Evolutionary conservation across 2,113 vertebrate species (phyloP).

Genomic region (Typhlomys cinereus): DNA sequence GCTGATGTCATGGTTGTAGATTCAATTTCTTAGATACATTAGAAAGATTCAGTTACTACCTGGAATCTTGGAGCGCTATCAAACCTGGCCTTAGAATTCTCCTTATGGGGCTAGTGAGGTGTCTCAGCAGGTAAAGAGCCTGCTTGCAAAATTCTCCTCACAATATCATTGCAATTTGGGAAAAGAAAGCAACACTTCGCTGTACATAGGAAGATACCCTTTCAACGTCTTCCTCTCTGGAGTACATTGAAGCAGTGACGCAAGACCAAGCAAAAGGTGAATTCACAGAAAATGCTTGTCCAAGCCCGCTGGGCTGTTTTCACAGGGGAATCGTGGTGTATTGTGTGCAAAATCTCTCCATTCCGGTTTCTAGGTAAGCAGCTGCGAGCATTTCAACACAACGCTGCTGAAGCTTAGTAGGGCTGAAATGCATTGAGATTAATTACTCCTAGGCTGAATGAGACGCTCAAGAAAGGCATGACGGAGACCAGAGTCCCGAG

Average conservation of each 20-base stretch:
- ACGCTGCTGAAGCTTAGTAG: constrained; percentile 24
- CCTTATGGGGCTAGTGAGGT: not conserved
- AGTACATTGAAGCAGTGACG: not conserved
- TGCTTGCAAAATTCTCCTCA: constrained; percentile 5
- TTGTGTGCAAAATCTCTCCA: not conserved
- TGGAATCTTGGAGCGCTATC: constrained; percentile 18
- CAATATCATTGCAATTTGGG: not conserved
- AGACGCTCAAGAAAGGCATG: not conserved
- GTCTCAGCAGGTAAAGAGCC: no score
- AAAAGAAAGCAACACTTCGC: not conserved
- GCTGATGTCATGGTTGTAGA: not conserved
- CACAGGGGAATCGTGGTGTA: not conserved
- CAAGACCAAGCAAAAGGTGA: not conserved
- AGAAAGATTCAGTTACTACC: not conserved
- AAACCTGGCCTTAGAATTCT: not conserved
- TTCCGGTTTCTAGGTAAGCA: constrained; percentile 5
- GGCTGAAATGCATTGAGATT: constrained; percentile 36
- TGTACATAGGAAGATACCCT: not conserved
- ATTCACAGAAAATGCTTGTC: not conserved
- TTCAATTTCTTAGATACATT: constrained; percentile 26
- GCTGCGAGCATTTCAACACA: constrained; percentile 24
- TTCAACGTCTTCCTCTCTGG: not conserved
- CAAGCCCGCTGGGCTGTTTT: constrained; percentile 16
- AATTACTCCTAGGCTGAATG: constrained; percentile 37
- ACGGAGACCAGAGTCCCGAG: not conserved